These are phyloP conservation scores for Tetramorium parvispinum DNA, from an alignment of 1,140 invertebrate species.

Conservation along the genomic window DNA sequence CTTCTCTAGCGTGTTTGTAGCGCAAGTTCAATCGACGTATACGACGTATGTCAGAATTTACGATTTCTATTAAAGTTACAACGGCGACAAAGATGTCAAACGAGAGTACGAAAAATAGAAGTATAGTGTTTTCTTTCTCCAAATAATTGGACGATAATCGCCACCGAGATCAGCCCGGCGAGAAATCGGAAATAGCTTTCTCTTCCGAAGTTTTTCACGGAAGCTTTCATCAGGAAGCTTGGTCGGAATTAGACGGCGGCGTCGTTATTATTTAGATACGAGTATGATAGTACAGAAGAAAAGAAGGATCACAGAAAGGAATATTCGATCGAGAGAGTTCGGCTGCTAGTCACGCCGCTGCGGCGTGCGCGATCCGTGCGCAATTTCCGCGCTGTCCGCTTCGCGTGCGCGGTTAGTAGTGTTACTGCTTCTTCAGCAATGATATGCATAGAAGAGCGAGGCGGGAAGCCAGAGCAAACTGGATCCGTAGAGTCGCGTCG, in stretches of 20 bases:
- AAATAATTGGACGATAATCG: slow-evolving; percentile 46
- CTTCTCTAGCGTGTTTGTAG: not conserved
- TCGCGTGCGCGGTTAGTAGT: not conserved
- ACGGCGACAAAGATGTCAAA: slow-evolving; percentile 2
- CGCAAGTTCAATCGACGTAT: slow-evolving; percentile 8
- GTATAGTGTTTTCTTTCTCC: not conserved
- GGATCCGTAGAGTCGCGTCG: slow-evolving; percentile 70
- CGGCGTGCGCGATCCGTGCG: not conserved
- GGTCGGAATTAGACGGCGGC: slow-evolving; percentile 52
- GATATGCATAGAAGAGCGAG: slow-evolving; percentile 83
- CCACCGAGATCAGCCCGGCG: not conserved
- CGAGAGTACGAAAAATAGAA: slow-evolving; percentile 56
- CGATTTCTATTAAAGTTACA: slow-evolving; percentile 5
- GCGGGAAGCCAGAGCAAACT: slow-evolving; percentile 76
- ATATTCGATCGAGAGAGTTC: slow-evolving; percentile 21
- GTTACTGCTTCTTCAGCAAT: slow-evolving; percentile 78
- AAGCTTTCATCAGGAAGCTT: slow-evolving; percentile 29
- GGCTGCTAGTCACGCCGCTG: slow-evolving; percentile 1
- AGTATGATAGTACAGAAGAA: slow-evolving; percentile 13
- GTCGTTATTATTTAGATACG: slow-evolving; percentile 21
- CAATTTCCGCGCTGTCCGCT: slow-evolving; percentile 55
- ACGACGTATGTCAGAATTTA: not conserved
- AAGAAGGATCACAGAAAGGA: slow-evolving; percentile 23
- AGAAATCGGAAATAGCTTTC: not conserved
- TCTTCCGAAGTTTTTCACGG: not conserved